Evolutionary conservation across 1,140 invertebrate species (phyloP).

Genomic region (Drosophila grimshawi): DNA sequence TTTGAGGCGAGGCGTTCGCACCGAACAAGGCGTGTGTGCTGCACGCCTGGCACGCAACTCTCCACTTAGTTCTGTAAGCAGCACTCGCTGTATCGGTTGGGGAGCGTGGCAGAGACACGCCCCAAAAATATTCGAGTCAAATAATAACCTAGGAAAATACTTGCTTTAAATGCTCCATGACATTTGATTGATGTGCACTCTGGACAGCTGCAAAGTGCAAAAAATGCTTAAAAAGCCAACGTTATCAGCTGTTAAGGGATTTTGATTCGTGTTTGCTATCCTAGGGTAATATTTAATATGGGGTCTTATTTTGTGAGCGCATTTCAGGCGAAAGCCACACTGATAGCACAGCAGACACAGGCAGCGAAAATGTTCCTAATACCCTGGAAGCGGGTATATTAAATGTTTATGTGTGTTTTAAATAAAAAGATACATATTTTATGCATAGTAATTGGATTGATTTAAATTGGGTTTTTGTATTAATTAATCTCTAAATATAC

Average conservation of each 20-base stretch:
- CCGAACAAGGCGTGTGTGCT: constrained; percentile 57
- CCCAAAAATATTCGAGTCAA: constrained; percentile 39
- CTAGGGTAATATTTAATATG: constrained; percentile 66
- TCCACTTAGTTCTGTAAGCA: constrained; percentile 59
- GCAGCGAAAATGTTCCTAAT: constrained; percentile 5
- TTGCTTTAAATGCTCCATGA: constrained; percentile 66
- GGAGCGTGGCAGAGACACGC: constrained; percentile 48
- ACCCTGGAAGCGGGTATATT: background rate
- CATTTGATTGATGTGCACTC: constrained; percentile 73
- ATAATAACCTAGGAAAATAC: constrained; percentile 42
- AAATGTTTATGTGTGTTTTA: background rate
- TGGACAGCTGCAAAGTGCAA: constrained; percentile 72
- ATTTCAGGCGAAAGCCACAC: constrained; percentile 32
- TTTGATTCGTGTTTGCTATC: constrained; percentile 60
- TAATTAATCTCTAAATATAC: no score
- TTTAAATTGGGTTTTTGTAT: no score
- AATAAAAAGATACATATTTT: background rate
- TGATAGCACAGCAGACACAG: constrained; percentile 20
- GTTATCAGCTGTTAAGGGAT: constrained; percentile 57
- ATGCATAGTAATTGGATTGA: background rate
- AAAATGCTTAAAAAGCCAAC: constrained; percentile 14
- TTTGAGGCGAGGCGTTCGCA: constrained; percentile 56
- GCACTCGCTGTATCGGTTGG: background rate
- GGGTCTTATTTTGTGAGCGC: constrained; percentile 47
- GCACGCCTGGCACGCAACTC: constrained; percentile 63